Conservation (phyloP, 2,113 vertebrate species). For the Caracal caracal region DNA sequence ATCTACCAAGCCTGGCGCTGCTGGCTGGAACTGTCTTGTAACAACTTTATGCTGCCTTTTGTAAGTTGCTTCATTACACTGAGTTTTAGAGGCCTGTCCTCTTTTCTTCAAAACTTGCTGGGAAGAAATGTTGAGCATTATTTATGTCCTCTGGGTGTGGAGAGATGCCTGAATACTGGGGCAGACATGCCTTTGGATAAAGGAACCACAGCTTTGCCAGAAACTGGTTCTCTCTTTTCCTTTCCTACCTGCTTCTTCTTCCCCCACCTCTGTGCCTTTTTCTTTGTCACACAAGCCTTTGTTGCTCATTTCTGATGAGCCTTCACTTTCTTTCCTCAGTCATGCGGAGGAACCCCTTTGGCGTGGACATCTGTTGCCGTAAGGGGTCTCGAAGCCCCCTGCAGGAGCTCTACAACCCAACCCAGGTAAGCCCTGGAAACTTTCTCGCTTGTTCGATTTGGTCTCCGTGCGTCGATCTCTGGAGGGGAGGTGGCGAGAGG, state of each 20-base stretch:
- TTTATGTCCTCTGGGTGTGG: background rate
- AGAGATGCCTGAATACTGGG: background rate
- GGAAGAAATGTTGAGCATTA: background rate
- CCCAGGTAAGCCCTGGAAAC: constrained; percentile 88
- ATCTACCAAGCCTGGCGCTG: background rate
- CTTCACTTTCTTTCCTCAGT: constrained; percentile 88
- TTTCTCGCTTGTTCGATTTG: background rate
- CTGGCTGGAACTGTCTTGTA: background rate
- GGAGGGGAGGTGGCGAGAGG: accelerated
- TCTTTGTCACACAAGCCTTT: background rate
- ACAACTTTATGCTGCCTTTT: accelerated
- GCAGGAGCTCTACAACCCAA: constrained; percentile 97
- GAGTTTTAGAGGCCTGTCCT: background rate
- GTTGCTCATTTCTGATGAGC: constrained; percentile 66
- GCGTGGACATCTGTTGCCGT: constrained; percentile 94
- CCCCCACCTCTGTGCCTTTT: background rate
- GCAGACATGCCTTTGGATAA: accelerated
- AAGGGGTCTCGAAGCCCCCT: constrained; percentile 96
- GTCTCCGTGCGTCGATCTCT: accelerated
- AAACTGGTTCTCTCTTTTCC: background rate
- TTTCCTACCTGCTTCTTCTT: background rate
- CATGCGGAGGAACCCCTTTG: constrained; percentile 95
- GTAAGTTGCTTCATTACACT: background rate
- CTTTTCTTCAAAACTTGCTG: background rate
- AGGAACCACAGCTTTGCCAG: background rate